Evolutionary conservation across 2,888 invertebrate genomes (phyloP), one percentile per base, ranked within the genome.

Genomic region (Drosophila barbarae): DNA sequence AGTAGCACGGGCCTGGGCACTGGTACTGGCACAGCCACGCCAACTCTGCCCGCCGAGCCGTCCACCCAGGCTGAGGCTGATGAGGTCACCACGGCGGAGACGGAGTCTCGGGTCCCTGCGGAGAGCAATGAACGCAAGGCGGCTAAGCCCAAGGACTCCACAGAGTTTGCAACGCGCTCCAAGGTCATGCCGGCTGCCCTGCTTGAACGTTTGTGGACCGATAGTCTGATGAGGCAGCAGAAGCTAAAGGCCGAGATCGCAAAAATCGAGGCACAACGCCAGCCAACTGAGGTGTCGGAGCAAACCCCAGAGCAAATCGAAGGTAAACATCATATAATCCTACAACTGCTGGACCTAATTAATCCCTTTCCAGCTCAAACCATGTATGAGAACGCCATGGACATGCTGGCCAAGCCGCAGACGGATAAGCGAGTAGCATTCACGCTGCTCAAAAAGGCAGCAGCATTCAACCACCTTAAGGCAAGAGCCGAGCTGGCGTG

Each of bases 401-500:
- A 90, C 41, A 91, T 95, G 78, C 89, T 96, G 13, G 93, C 93
- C 72, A 94, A 94, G 28, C 94, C 95, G 0, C 90, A 91, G 49
- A 92, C 94, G 0, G 94, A 95, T 86, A 93, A 94, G 65, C 90
- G 91, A 2, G 92, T 92, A 52, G 96, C 96, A 0, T 96, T 95
- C 77, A 91, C 93, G 36, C 90, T 96, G 54, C 91, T 99, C 34
- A 92, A 93, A 41, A 92, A 93, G 74, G 96, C 98, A 0, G 95
- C 97, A 0, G 93, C 93, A 42, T 90, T 93, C 58, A 96, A 96
- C 39, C 96, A 98, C 87, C 88, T 90, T 0, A 93, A 94, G 49
- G 96, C 98, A 0, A 92, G 93, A 87, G 95, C 96, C 65, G 92
- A 95, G 87, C 89, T 98, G 6, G 98, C 97, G 0, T 97, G 98